These are phyloP conservation scores for Eurytoma californica DNA, from an alignment of 2,888 invertebrate genomes.

Conservation along the genomic window DNA sequence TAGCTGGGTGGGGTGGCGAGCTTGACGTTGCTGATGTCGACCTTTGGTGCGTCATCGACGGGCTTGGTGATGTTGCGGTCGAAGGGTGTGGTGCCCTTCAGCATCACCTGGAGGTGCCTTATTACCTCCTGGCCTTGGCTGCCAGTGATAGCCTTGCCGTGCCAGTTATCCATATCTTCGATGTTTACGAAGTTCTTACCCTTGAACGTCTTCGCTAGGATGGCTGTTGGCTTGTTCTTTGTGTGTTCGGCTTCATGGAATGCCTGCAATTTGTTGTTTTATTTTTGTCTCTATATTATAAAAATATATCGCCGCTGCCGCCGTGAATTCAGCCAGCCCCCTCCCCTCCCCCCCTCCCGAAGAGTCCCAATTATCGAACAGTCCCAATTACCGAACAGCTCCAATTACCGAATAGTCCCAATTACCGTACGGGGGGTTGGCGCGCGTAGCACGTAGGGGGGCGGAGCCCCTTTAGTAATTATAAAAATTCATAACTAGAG, in stretches of 20 bases:
- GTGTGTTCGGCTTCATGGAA: slow-evolving; percentile 87
- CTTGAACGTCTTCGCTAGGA: slow-evolving; percentile 97
- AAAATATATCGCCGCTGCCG: no score
- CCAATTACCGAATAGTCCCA: no score
- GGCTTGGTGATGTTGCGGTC: slow-evolving; percentile 81
- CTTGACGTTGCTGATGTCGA: slow-evolving; percentile 83
- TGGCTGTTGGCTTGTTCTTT: slow-evolving; percentile 90
- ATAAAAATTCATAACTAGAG: no score
- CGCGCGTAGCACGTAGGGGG: no score
- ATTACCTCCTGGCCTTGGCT: slow-evolving; percentile 84
- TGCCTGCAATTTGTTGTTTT: slow-evolving; percentile 75
- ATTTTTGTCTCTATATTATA: no score
- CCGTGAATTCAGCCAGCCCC: no score
- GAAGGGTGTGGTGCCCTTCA: slow-evolving; percentile 82
- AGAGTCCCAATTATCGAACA: no score
- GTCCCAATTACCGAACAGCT: no score
- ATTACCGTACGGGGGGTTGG: no score
- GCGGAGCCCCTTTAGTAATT: no score
- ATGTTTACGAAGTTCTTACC: slow-evolving; percentile 93
- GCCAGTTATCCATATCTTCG: slow-evolving; percentile 97
- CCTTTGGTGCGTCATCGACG: slow-evolving; percentile 82
- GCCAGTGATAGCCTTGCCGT: slow-evolving; percentile 94
- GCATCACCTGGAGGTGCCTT: slow-evolving; percentile 80
- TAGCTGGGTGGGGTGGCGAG: slow-evolving; percentile 90
- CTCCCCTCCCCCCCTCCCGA: no score